A percentile compares a stretch with the other conserved stretches of the same genome.
phyloP scores from a whole-genome alignment of 2,113 vertebrate species.

The Hyaena hyaena region DNA sequence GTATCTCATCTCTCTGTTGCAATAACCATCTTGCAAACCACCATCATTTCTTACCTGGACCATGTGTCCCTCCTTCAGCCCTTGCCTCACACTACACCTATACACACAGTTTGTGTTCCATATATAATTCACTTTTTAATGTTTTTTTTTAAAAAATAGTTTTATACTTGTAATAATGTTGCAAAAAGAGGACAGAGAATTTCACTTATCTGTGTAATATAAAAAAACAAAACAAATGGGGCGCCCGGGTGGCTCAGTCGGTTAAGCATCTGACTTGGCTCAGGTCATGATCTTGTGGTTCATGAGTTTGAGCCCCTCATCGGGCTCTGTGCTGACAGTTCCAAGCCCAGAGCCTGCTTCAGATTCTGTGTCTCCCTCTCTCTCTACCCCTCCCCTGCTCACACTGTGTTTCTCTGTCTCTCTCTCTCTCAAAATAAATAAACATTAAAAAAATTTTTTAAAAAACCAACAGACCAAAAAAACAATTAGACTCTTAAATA shows the following conservation, averaged over 20 bases:
- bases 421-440: too few relatives aligned
- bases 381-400: too few relatives aligned
- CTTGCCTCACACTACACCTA: background rate
- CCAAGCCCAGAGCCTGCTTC: too few relatives aligned
- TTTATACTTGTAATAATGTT: background rate
- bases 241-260: too few relatives aligned
- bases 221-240: background rate
- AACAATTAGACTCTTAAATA: background rate
- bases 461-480: background rate
- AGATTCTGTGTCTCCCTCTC: too few relatives aligned
- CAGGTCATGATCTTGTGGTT: too few relatives aligned
- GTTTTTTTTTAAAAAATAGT: slow-evolving; percentile 20
- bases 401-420: too few relatives aligned
- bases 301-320: too few relatives aligned
- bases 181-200: background rate
- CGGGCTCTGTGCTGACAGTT: too few relatives aligned
- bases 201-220: background rate
- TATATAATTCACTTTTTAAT: background rate
- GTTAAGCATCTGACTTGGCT: too few relatives aligned
- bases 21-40: background rate
- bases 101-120: background rate
- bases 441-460: background rate
- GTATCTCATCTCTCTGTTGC: background rate
- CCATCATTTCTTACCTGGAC: background rate
- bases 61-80: background rate